phyloP scores from a whole-genome alignment of 1,140 invertebrate species.

The Pteromalus puparum region DNA sequence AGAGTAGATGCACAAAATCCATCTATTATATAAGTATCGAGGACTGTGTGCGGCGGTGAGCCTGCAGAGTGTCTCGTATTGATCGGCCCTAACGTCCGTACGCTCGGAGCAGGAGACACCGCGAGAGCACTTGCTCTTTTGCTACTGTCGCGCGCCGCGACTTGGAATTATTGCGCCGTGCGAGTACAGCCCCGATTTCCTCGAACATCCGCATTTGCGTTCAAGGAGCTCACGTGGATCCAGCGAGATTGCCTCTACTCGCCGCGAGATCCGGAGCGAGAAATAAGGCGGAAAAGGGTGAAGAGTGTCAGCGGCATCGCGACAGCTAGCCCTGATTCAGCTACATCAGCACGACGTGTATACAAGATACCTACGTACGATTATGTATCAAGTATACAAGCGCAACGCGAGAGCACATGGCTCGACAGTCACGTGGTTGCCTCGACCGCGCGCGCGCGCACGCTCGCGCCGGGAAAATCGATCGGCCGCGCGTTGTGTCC shows the following conservation, averaged over 20 bases:
- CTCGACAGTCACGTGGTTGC: background rate
- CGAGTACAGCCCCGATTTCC: background rate
- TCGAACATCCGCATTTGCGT: background rate
- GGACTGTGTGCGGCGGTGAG: too few species aligned
- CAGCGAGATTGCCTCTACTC: too few species aligned
- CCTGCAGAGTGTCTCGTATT: background rate
- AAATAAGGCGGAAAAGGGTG: too few species aligned
- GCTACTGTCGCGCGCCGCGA: too few species aligned
- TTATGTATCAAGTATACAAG: too few species aligned
- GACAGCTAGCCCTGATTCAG: background rate
- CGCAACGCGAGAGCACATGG: background rate
- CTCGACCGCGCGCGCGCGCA: too few species aligned
- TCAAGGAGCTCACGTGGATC: background rate
- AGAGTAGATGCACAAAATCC: too few species aligned
- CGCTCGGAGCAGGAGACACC: background rate
- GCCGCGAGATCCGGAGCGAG: too few species aligned
- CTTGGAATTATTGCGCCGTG: too few species aligned
- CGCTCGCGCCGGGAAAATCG: background rate
- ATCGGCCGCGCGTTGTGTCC: background rate
- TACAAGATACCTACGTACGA: too few species aligned
- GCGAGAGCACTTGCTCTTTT: background rate
- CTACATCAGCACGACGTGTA: background rate
- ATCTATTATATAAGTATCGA: too few species aligned
- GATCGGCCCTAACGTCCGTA: background rate
- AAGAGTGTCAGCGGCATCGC: too few species aligned